Base-by-base conservation (phyloP, 2,888 invertebrate species). In the Acronicta leporina region DNA sequence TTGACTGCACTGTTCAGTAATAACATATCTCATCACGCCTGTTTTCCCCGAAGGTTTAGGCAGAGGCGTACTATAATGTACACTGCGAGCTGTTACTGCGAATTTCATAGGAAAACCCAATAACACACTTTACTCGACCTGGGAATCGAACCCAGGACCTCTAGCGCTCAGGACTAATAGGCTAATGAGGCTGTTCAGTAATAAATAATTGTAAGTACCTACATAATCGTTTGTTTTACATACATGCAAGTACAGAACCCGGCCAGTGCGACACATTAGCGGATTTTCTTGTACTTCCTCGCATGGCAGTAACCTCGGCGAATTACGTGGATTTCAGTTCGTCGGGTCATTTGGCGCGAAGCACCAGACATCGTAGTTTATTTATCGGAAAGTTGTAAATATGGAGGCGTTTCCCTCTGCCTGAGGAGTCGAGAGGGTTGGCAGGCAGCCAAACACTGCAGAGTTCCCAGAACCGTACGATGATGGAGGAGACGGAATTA, bases 311-410 rank as follows among this genome's bases (percentile, higher is more conserved):
- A 71, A 14, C 47, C 48, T 51, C 43, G 51, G 0, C 7, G n/a
- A 43, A 52, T 33, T 49, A 35, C 67, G 52, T 35, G 38, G 8
- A 66, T 67, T 53, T 59, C 73, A 54, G 7, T 47, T 51, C 15
- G 41, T 33, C 40, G 10, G 20, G n/a, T 30, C 53, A 65, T 49
- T 77, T 77, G 74, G 74, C 69, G 15, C 47, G 45, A 15, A 38
- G 27, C 44, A 45, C 48, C 61, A 63, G 74, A 65, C 60, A 57
- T 45, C 47, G 48, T 14, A 40, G 43, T 67, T 60, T 74, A 75
- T 75, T 78, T 64, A 64, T 60, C 52, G 66, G 64, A 67, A 63
- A 63, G 63, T 67, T 54, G 73, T 73, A 68, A 73, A 76, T 71
- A 70, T 45, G 41, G 62, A 71, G 68, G 50, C 70, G 50, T 63